phyloP scores from a whole-genome alignment of 2,113 vertebrate genomes.

The Numida meleagris region DNA sequence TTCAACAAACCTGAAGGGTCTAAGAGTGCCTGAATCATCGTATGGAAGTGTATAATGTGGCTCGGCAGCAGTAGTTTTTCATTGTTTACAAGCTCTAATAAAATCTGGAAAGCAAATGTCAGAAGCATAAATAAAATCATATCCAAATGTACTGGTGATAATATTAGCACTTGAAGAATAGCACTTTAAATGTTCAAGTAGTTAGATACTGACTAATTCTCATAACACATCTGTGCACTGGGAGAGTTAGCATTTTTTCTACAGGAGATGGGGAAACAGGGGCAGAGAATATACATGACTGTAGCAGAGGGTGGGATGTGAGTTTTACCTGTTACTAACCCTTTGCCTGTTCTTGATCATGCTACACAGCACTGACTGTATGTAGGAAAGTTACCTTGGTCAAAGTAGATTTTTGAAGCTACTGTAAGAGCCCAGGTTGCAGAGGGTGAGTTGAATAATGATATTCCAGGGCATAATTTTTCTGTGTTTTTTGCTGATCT shows the following conservation, averaged over 20 bases:
- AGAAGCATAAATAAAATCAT: slow-evolving; percentile 19
- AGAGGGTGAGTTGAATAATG: background rate
- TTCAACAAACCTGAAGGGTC: background rate
- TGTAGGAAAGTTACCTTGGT: background rate
- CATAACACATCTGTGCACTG: background rate
- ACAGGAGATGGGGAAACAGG: background rate
- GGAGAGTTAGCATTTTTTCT: background rate
- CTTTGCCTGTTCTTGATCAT: background rate
- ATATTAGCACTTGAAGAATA: slow-evolving; percentile 7
- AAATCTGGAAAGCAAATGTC: slow-evolving; percentile 27
- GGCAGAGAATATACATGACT: background rate
- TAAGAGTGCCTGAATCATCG: background rate
- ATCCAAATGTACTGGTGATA: background rate
- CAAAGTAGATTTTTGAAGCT: background rate
- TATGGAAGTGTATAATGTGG: background rate
- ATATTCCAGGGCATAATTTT: background rate
- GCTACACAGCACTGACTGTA: background rate
- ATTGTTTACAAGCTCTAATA: background rate
- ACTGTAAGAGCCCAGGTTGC: background rate
- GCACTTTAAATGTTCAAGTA: background rate
- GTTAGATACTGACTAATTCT: background rate
- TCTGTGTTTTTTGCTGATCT: background rate
- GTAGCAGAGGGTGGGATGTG: background rate
- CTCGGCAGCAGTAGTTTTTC: background rate
- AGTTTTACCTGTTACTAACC: background rate